Base-by-base conservation (phyloP, 2,797 vertebrate species). In the Apogon hyalosoma region DNA sequence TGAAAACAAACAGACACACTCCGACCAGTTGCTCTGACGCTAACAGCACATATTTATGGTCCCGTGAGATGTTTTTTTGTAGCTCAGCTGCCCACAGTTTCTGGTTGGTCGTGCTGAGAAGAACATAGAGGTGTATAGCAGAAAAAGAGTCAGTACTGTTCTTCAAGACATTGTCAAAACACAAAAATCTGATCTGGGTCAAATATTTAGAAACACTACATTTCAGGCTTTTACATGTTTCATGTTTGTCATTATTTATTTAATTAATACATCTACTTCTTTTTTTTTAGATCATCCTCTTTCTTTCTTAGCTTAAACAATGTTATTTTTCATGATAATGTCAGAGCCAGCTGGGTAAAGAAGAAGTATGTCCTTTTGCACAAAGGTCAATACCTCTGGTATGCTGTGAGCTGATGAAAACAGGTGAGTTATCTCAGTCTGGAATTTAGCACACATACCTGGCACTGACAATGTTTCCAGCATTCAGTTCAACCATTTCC, bases 401-500 rank as follows among this genome's bases (percentile, higher is more conserved):
- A 40, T 16, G 60, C 15, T 1, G 40, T 54, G 28, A 56, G 46
- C 19, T 54, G 6, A 49, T 5, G 42, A 42, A 41, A 14, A 47
- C 6, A 41, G 6, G 31, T 54, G 3, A 13, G 48, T 69, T 62
- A 59, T 38, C 40, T 53, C 18, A 49, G 14, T 8, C 3, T 38
- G 15, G 15, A 21, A 33, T 43, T 19, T 63, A 9, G 60, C 40
- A 21, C 46, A 76, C 83, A 52, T 90, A 99, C 98, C 98, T 99
- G 68, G 98, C 97, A 57, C 95, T 99, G 86, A 99, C 98, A 54
- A 99, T 99, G 87, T 99, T 99, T 38, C 98, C 98, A 58, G 98
- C 98, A 80, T 99, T 99, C 84, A 99, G 90, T 84, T 99, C 98
- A 76, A 99, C 98, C 98, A 99, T 99, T 93, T 99, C 98, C 92